Base-by-base conservation (phyloP, 2,888 invertebrate genomes). In the Bursaphelenchus okinawaensis region DNA sequence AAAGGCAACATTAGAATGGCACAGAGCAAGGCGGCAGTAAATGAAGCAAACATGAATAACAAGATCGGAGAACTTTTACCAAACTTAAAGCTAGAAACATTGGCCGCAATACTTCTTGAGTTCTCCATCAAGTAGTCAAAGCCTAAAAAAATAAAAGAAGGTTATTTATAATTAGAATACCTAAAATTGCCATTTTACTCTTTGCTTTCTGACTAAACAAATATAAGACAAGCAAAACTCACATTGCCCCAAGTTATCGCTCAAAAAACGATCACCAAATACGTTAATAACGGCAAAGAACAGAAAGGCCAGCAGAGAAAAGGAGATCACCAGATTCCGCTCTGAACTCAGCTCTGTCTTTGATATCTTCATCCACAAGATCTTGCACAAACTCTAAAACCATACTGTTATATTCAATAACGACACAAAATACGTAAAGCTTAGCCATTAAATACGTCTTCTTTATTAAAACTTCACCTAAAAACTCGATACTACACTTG, bases 231-330 rank as follows among this genome's bases (percentile, higher is more conserved):
- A n/a, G n/a, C n/a, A n/a, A 61, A 12, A 50, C 20, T 24, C 28
- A 59, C 60, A 31, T 19, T 4, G 51, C 1, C 50, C 51, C 8
- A 59, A 22, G 52, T 29, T 59, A 19, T 59, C 24, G 57, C 51
- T 50, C 22, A 59, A 1, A 24, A 59, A 55, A 12, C 27, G 31
- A 26, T 59, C 60, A 2, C 51, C 60, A 29, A 59, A 59, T 50
- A 59, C 40, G 22, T 59, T 59, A 12, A 65, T 16, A 6, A 65
- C 55, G 6, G 66, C 52, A 3, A 65, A 65, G 9, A 65, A 24
- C 16, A 66, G 27, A n/a, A 65, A 54, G 54, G 52, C 20, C 16
- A 65, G 22, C 56, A 65, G 19, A 19, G 58, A 66, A 22, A 65
- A 67, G 52, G 40, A 29, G 31, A 64, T 51, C 2, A 62, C 26